Conservation (phyloP, 30 jellyfish, hydroid and myxozoan genomes). For the Morbakka virulenta region DNA sequence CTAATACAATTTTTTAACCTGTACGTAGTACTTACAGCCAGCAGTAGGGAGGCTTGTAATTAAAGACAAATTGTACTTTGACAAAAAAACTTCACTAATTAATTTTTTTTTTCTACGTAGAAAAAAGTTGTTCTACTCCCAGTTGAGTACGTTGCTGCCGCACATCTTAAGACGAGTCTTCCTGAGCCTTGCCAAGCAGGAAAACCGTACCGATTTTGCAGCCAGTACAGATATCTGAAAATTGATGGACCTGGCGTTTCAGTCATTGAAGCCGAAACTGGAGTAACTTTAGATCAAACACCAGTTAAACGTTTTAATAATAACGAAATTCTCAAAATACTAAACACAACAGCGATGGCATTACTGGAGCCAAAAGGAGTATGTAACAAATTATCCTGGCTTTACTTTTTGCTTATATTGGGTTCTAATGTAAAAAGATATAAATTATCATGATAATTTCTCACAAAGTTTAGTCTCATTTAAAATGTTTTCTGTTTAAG, state of each 20-base stretch:
- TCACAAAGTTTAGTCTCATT: too few relatives aligned
- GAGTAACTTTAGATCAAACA: constrained; percentile 4
- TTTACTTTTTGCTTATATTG: background rate
- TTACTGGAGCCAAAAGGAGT: constrained; percentile 48
- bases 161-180: constrained; percentile 39
- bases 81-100: background rate
- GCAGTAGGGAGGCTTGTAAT: too few relatives aligned
- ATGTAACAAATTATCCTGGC: background rate
- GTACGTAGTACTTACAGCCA: too few relatives aligned
- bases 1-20: too few relatives aligned
- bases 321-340: constrained; percentile 54
- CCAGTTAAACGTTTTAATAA: constrained; percentile 64
- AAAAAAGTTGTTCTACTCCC: constrained; percentile 80
- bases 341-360: constrained; percentile 81
- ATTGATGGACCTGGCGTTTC: constrained; percentile 26
- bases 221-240: constrained; percentile 53
- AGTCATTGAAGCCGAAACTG: constrained; percentile 73
- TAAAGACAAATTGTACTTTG: too few relatives aligned
- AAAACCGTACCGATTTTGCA: constrained; percentile 58
- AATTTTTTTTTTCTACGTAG: constrained; percentile 20
- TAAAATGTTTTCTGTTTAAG: too few relatives aligned
- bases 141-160: constrained; percentile 66
- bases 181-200: constrained; percentile 71
- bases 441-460: too few relatives aligned
- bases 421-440: too few relatives aligned